Conservation (phyloP, 1,140 invertebrate genomes). For the Andrena cerasifolii region DNA sequence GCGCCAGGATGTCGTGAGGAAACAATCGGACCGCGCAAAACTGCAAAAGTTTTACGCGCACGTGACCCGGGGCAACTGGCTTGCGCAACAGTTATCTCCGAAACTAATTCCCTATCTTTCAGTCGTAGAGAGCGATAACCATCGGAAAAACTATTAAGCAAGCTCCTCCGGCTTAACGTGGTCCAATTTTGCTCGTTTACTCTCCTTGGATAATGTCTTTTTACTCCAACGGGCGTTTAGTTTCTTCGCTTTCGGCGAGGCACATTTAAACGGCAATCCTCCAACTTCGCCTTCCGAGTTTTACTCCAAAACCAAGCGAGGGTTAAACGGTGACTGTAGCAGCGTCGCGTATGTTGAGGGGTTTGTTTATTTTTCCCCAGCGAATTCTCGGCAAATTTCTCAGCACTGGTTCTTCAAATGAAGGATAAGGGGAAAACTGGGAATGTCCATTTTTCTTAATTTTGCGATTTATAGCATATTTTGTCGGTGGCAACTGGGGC, state of each 20-base stretch:
- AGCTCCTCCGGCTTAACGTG: slow-evolving; percentile 31
- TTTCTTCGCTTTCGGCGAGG: neutral
- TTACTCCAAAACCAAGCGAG: neutral
- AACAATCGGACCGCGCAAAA: slow-evolving; percentile 32
- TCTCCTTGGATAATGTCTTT: neutral
- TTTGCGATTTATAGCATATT: no score
- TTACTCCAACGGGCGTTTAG: neutral
- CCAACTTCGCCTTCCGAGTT: neutral
- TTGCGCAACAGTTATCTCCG: slow-evolving; percentile 47
- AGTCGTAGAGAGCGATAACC: slow-evolving; percentile 31
- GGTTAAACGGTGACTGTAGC: no score
- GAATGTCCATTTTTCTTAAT: no score
- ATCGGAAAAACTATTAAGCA: slow-evolving; percentile 49
- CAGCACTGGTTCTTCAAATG: no score
- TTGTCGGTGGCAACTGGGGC: no score
- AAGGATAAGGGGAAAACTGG: no score
- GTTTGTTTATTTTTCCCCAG: neutral
- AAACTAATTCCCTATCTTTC: slow-evolving; percentile 48
- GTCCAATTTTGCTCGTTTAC: slow-evolving; percentile 26
- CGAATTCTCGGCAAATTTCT: no score
- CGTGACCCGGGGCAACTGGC: slow-evolving; percentile 10
- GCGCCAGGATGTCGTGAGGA: neutral
- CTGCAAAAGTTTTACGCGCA: slow-evolving; percentile 6
- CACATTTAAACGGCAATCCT: neutral
- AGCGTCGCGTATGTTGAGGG: no score